Evolutionary conservation across 2,113 vertebrate genomes (phyloP), one percentile per base, ranked within the genome.

Genomic region (Oryzias woworae): DNA sequence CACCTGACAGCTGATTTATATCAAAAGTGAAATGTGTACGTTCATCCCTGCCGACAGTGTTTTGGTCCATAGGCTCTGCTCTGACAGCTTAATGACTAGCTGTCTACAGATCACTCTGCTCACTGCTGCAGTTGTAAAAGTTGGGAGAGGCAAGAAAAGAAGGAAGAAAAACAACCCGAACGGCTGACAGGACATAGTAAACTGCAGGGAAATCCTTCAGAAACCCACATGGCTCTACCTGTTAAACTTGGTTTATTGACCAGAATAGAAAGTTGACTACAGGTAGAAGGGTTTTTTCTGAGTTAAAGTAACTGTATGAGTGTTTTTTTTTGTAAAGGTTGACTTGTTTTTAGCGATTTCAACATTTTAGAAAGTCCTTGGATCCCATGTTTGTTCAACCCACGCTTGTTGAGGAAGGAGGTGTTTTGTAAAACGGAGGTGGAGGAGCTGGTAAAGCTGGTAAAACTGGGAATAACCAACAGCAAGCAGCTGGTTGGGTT

Each of bases 31-130:
- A 68, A 73, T 57, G 63, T 60, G 57, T 73, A 62, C 22, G 51
- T 78, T 83, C 59, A 61, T 76, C 48, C 14, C 41, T 22, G 52
- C 62, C 66, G 80, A 80, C 73, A 74, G 74, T 68, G 74, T 77
- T 85, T 73, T 72, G 73, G 57, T 80, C 73, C 62, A 61, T 13
- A 52, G 52, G 48, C 62, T 31, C 62, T 66, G 47, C 52, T 65
- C 68, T 85, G 82, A 88, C 88, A 86, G 70, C 61, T 73, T 88
- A 88, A 86, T 85, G 75, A 87, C 64, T 72, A 57, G 62, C 75
- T 90, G 82, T 85, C 84, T 66, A 78, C 69, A 68, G 49, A 73
- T 85, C 82, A 80, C 69, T 76, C 62, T 56, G 41, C 78, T 71
- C 63, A 20, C 58, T 14, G 69, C 42, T 75, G 47, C 60, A 51